A percentile compares a stretch with the other conserved stretches of the same genome.
Conservation (phyloP, 2,888 invertebrate genomes). For the Chrysolina oricalcia region DNA sequence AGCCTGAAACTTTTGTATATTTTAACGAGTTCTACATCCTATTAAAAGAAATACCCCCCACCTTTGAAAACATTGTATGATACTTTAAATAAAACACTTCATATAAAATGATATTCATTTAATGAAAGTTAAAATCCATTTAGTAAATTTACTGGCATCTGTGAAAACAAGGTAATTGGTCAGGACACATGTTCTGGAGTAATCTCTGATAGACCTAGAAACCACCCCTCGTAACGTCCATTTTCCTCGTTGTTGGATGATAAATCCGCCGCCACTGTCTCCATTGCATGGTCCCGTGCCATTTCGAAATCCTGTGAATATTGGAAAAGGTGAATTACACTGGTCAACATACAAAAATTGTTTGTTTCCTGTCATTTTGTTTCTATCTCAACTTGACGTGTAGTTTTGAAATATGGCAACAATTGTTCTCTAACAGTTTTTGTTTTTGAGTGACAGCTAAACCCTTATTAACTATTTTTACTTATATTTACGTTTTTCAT, state of each 20-base stretch:
- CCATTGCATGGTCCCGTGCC: conserved; percentile 71
- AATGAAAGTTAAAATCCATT: conserved; percentile 60
- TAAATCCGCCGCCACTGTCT: conserved; percentile 73
- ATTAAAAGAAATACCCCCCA: no score
- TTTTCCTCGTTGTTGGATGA: conserved; percentile 70
- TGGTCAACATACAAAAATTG: no score
- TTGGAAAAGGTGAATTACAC: conserved; percentile 34
- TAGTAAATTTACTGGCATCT: conserved; percentile 63
- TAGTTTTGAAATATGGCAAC: no score
- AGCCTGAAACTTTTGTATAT: no score
- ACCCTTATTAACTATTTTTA: no score
- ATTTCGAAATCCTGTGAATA: conserved; percentile 62
- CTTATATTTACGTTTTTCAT: no score
- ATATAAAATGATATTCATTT: conserved; percentile 45
- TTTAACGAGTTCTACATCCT: no score
- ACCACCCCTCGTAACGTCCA: conserved; percentile 74
- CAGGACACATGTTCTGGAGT: conserved; percentile 64
- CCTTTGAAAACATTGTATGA: neutral
- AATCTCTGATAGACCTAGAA: conserved; percentile 69
- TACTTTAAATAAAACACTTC: conserved; percentile 1
- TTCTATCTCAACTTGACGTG: no score
- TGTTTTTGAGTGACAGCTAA: no score
- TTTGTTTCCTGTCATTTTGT: no score
- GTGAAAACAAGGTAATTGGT: conserved; percentile 68
- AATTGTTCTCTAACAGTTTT: no score